Evolutionary conservation across 1,140 invertebrate genomes (phyloP), one percentile per base, ranked within the genome.

Genomic region (Drosophila carrolli): DNA sequence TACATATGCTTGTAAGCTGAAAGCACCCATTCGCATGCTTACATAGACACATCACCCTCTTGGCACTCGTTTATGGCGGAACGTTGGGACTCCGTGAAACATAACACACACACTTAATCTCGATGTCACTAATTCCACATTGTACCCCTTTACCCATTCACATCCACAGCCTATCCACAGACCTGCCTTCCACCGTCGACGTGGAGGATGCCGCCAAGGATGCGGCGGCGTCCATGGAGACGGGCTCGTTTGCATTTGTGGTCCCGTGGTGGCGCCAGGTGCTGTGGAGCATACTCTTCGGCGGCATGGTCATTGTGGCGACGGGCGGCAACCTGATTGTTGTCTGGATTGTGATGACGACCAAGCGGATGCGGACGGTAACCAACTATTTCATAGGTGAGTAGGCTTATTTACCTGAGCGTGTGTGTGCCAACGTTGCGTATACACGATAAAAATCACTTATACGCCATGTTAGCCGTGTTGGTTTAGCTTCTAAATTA

Each of bases 351-450:
- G 97, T 98, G 3, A 91, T 98, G 41, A 96, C 97, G 13, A 96
- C 98, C 92, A 97, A 98, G 79, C 93, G 97, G 37, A 99, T 99
- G 98, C 94, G 98, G 48, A 98, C 97, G 1, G 97, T 99, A 32
- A 99, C 98, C 54, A 99, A 99, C 93, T 99, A 98, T 88, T 98
- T 99, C 91, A 93, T 99, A 83, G 94, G 95, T 95, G 88, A 94
- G 93, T 93, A 38, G 14, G n/a, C 13, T 9, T 14, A 40, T 27
- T 50, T 51, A 32, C 19, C 41, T 10, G 27, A 23, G 2, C 16
- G 38, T 44, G 32, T 54, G 51, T 71, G 65, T 27, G 46, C 51
- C 41, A 35, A 67, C 56, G 16, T 6, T 61, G 71, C 66, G 66
- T 66, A 78, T 84, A 58, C 32, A 61, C 50, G 35, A 76, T 73